Conservation (phyloP, 2,888 invertebrate species). For the Ennomos quercinarius region DNA sequence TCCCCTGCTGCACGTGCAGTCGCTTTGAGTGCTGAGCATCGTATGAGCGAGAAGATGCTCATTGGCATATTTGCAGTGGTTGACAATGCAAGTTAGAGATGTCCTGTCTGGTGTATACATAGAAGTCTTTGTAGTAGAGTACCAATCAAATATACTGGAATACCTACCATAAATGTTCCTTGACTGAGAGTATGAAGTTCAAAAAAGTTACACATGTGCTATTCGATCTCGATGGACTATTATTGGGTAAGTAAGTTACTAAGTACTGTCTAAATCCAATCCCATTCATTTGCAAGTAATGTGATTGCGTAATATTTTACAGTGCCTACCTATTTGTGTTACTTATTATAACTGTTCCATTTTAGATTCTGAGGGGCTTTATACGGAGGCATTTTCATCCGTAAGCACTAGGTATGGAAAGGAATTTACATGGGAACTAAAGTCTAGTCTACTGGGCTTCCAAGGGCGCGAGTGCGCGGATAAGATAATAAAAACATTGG, state of each 20-base stretch:
- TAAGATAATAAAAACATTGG: conserved; percentile 84
- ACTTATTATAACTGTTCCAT: conserved; percentile 26
- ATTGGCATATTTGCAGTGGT: too few species aligned
- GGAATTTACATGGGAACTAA: conserved; percentile 92
- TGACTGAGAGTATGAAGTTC: conserved; percentile 55
- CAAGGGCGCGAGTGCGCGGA: conserved; percentile 87
- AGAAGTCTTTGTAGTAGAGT: too few species aligned
- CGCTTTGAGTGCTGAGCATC: too few species aligned
- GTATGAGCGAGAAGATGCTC: too few species aligned
- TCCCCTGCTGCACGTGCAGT: too few species aligned
- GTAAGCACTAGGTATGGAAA: conserved; percentile 89
- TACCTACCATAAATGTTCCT: too few species aligned
- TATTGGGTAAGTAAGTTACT: conserved; percentile 84
- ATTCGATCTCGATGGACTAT: conserved; percentile 86
- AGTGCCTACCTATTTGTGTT: too few species aligned
- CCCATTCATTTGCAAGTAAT: too few species aligned
- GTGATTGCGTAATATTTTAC: conserved; percentile 2
- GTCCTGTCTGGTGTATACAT: too few species aligned
- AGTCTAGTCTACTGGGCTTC: conserved; percentile 89
- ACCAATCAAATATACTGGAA: too few species aligned
- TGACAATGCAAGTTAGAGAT: too few species aligned
- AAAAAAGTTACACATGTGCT: conserved; percentile 85
- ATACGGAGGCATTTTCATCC: conserved; percentile 89
- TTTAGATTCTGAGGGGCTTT: conserved; percentile 92
- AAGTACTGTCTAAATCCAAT: too few species aligned